Base-by-base conservation (phyloP, 2,888 invertebrate genomes). In the Drosophila mulleri region DNA sequence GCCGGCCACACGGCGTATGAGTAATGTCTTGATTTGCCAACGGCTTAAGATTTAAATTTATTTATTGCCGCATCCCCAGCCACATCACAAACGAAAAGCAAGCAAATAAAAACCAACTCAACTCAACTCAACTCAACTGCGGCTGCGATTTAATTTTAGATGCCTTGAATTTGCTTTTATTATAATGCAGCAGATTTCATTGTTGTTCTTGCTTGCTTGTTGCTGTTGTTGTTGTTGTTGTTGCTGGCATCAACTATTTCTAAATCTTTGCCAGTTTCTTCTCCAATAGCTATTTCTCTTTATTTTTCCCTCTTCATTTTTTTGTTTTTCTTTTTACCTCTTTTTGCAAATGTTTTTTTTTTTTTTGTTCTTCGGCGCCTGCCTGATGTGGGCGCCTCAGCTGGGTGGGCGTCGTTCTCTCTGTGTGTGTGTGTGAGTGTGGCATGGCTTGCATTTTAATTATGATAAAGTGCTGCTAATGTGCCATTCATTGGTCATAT, bases 1-100 rank as follows among this genome's bases (percentile, higher is more conserved):
- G 18, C 52, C 66, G 54, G 67, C 71, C 80, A 84, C 82, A 67
- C 81, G 75, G 84, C 84, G 86, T 86, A 86, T 86, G 86, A 86
- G 89, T 86, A 86, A 86, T 86, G 89, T 88, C 78, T 87, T 83
- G 77, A 85, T 84, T 82, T 72, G 80, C 88, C 83, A 85, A 75
- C 75, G 83, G 79, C 83, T 83, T 83, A 82, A 77, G 86, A 72
- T 67, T 75, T 69, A 67, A 85, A 88, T 80, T 74, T 78, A 84
- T 84, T 88, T 75, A 88, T 84, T 77, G 81, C 69, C 63, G 23
- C 57, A 42, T 29, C 59, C 54, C 37, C 45, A 48, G 29, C 26
- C 26, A 35, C 23, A 58, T 14, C 12, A 42, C 16, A 14, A 44
- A 20, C 4, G 20, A 44, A 45, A 45, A 23, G 2, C 29, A 53